Percentiles rank a stretch among this genome's conserved stretches.
These are phyloP conservation scores for Ischnus inquisitorius DNA, from an alignment of 2,888 invertebrate genomes.

Conservation along the genomic window DNA sequence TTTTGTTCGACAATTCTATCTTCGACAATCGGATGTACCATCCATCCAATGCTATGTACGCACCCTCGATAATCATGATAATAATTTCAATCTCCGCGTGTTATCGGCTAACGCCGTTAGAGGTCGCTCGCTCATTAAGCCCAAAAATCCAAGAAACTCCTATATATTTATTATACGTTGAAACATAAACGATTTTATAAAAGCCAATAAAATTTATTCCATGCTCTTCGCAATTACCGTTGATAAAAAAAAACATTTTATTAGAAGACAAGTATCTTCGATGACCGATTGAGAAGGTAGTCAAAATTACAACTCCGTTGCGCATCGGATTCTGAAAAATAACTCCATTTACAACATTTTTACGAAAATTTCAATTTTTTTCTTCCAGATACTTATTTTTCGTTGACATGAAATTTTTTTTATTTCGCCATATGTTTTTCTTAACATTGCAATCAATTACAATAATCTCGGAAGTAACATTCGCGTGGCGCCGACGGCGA, in stretches of 20 bases:
- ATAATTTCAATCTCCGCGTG: background rate
- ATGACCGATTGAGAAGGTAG: conserved; percentile 34
- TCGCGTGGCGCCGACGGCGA: conserved; percentile 10
- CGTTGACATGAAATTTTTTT: background rate
- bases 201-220: background rate
- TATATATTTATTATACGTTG: background rate
- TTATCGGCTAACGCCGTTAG: background rate
- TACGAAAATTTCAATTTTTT: background rate
- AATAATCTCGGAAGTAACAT: conserved; percentile 39
- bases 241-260: conserved; percentile 29
- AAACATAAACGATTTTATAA: background rate
- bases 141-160: background rate
- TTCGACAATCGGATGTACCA: no score
- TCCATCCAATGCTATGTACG: background rate
- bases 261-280: conserved; percentile 12
- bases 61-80: background rate
- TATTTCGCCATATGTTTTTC: background rate
- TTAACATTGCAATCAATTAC: conserved; percentile 2
- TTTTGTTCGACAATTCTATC: no score
- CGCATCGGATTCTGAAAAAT: background rate
- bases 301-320: conserved; percentile 36
- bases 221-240: background rate
- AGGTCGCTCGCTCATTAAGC: background rate
- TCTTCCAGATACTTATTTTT: background rate
- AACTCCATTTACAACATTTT: background rate